Evolutionary conservation across 2,797 vertebrate species (phyloP), one percentile per base, ranked within the genome.

Genomic region (Salmo trutta): DNA sequence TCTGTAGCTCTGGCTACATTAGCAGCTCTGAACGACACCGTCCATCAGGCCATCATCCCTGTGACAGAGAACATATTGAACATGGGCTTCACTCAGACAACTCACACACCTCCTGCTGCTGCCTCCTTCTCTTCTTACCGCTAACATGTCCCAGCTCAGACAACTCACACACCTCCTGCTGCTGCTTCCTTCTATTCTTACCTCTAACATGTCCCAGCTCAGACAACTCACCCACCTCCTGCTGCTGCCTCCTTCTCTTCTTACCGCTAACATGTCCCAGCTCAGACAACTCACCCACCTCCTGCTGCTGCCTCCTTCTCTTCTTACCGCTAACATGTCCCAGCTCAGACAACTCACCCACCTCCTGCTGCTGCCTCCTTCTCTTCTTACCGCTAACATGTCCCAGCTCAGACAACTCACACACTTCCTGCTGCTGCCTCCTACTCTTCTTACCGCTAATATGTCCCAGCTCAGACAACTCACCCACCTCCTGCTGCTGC

Each of bases 1-100:
- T 54, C 52, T 54, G 52, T 15, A 14, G 52, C 51, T 8, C 51
- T 52, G 51, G 51, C 29, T 4, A 31, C 29, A 31, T 31, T 52
- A 14, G 51, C 51, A 8, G 51, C 51, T 71, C 21, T 79, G 79
- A 77, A 78, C 74, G 79, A 82, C 84, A 78, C 67, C 65, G 76
- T 78, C 77, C 75, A 82, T 84, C 84, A 84, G 19, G 6, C 14
- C 33, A 70, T 76, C 76, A 79, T 73, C 62, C 19, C 17, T 15
- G 54, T 81, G 79, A 81, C 75, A 72, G 79, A 33, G 65, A 82
- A 80, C 78, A 81, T 79, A 77, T 72, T 73, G 81, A 82, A 81
- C 71, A 24, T 24, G n/a, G 10, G 7, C n/a, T 24, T 24, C 62
- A 64, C 76, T 71, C 53, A 56, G 75, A 27, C 70, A 70, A 69